Evolutionary conservation across 2,113 vertebrate species (phyloP).

Genomic region (Crocuta crocuta): DNA sequence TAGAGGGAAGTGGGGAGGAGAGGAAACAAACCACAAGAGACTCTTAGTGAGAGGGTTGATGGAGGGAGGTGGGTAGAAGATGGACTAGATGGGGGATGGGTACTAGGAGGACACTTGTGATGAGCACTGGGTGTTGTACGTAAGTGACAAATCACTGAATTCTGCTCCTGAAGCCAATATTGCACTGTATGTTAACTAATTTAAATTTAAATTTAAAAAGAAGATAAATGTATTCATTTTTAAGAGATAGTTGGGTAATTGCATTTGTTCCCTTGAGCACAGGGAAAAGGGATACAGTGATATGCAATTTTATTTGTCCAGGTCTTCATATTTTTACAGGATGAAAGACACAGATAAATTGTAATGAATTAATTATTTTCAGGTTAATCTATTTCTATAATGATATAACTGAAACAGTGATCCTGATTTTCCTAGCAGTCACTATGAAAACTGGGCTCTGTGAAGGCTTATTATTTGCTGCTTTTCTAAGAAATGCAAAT

Average conservation of each 20-base stretch:
- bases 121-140: no score
- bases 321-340: slow-evolving; percentile 34
- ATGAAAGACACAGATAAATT: background rate
- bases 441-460: background rate
- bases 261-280: background rate
- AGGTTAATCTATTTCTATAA: background rate
- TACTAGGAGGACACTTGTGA: no score
- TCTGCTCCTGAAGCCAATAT: no score
- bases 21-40: no score
- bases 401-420: background rate
- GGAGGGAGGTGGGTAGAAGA: no score
- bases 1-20: no score
- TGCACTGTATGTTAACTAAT: no score
- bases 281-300: background rate
- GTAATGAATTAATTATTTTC: slow-evolving; percentile 11
- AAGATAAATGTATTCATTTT: background rate
- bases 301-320: slow-evolving; percentile 8
- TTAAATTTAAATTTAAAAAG: no score
- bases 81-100: no score
- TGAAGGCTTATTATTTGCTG: background rate
- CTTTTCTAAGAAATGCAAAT: slow-evolving; percentile 21
- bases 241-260: background rate
- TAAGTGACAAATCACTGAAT: no score
- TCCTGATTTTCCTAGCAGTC: background rate
- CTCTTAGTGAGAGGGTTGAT: no score